A percentile compares a stretch with the other conserved stretches of the same genome.
Conservation (phyloP, 2,113 vertebrate species). For the Polypterus bichir region DNA sequence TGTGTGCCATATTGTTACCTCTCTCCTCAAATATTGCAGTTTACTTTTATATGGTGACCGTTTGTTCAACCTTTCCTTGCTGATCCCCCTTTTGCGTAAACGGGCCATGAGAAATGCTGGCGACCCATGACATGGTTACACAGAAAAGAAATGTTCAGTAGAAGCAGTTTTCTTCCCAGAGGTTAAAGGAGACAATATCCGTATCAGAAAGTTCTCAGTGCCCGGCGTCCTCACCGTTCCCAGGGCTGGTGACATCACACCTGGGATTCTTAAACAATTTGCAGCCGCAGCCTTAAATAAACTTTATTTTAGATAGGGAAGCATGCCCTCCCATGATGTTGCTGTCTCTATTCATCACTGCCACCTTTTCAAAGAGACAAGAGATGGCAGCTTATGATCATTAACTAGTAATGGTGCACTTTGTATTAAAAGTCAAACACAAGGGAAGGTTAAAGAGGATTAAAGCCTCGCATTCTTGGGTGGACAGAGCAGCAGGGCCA, state of each 20-base stretch:
- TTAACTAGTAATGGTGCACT: conserved; percentile 63
- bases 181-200: background rate
- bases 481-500: no score
- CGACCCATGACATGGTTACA: no score
- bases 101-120: no score
- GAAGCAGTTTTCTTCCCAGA: no score
- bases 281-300: conserved; percentile 61
- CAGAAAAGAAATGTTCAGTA: no score
- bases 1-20: no score
- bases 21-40: no score
- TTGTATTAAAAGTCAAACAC: conserved; percentile 59
- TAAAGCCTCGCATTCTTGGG: background rate
- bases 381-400: conserved; percentile 64
- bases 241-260: conserved; percentile 30
- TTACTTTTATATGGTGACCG: no score
- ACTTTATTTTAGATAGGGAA: conserved; percentile 56
- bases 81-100: no score
- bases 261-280: conserved; percentile 50
- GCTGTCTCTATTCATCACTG: conserved; percentile 57
- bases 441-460: conserved; percentile 5
- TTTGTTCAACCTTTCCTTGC: no score
- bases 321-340: conserved; percentile 45
- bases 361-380: conserved; percentile 57
- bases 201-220: background rate
- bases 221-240: background rate